A percentile compares a stretch with the other conserved stretches of the same genome.
phyloP scores from a whole-genome alignment of 92 coral and sea anemone genomes.

The Metridium senile region DNA sequence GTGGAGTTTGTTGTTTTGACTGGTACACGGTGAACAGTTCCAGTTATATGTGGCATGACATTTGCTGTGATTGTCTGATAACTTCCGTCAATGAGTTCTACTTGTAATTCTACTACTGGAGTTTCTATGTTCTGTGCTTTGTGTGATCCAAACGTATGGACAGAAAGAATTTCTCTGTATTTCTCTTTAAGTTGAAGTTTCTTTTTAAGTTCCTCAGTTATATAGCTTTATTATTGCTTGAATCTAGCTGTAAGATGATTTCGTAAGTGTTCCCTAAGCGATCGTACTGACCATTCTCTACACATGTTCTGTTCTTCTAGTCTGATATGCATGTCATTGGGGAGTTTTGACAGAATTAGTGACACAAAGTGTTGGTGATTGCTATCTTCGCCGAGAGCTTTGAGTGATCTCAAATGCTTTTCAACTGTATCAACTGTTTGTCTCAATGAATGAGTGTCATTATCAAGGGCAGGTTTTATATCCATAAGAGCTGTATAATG shows the following conservation, averaged over 20 bases:
- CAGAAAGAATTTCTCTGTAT: constrained; percentile 23
- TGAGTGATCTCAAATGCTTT: constrained; percentile 36
- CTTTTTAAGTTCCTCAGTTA: constrained; percentile 19
- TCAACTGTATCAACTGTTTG: constrained; percentile 18
- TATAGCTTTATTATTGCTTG: constrained; percentile 12
- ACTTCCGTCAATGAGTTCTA: constrained; percentile 11
- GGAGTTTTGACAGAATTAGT: constrained; percentile 23
- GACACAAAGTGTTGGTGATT: constrained; percentile 24
- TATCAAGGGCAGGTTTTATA: constrained; percentile 29
- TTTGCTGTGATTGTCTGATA: constrained; percentile 14
- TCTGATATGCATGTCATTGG: constrained; percentile 2
- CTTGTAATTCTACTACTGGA: constrained; percentile 19
- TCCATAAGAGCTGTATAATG: constrained; percentile 29
- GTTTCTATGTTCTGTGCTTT: constrained; percentile 17
- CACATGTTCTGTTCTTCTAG: constrained; percentile 5
- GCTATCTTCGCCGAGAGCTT: constrained; percentile 17
- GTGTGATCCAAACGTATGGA: constrained; percentile 12
- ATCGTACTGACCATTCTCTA: constrained; percentile 2
- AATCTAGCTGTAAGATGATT: not conserved
- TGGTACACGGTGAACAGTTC: constrained; percentile 33
- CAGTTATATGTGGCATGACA: constrained; percentile 38
- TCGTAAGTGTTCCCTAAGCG: not conserved
- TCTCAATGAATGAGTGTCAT: constrained; percentile 9
- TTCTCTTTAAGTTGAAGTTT: constrained; percentile 24
- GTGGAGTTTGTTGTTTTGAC: constrained; percentile 21